Percentiles rank a stretch among this genome's conserved stretches.
These are phyloP conservation scores for Proctacanthus coquilletti DNA, from an alignment of 1,140 invertebrate species.

Conservation along the genomic window DNA sequence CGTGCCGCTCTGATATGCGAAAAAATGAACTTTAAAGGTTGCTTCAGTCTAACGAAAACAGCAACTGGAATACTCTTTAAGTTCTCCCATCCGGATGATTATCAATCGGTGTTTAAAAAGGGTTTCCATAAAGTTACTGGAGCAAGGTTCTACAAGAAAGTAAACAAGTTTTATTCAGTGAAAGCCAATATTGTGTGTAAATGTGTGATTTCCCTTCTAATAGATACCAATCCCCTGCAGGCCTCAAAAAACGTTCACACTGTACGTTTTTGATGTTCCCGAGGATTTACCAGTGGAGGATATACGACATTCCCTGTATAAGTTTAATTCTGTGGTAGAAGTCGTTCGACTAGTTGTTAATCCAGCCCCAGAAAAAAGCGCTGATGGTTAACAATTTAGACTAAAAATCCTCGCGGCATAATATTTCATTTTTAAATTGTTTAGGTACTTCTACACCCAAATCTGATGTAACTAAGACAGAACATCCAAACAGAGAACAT, in stretches of 20 bases:
- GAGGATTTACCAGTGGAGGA: conserved; percentile 70
- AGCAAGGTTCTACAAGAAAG: conserved; percentile 60
- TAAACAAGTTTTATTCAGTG: too few relatives aligned
- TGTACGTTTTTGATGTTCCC: conserved; percentile 64
- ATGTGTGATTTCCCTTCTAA: background rate
- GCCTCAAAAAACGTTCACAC: conserved; percentile 64
- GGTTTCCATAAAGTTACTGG: conserved; percentile 71
- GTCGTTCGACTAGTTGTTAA: conserved; percentile 42
- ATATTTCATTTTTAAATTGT: background rate
- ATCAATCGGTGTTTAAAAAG: conserved; percentile 68
- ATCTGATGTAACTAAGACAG: conserved; percentile 30
- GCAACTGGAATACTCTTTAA: conserved; percentile 77
- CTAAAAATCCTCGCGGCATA: background rate
- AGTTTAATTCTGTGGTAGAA: conserved; percentile 63
- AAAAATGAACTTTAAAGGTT: conserved; percentile 71
- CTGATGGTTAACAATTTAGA: conserved; percentile 5
- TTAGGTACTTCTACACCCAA: conserved; percentile 28
- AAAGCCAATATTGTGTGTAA: background rate
- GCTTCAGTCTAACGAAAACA: conserved; percentile 69
- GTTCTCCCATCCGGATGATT: conserved; percentile 69
- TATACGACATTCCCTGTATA: conserved; percentile 61
- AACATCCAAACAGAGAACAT: conserved; percentile 27
- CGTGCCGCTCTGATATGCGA: conserved; percentile 71
- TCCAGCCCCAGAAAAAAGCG: conserved; percentile 5
- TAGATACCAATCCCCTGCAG: conserved; percentile 68